These are phyloP conservation scores for Chlorodrepanis virens DNA, from an alignment of 2,113 vertebrate genomes.

Conservation along the genomic window DNA sequence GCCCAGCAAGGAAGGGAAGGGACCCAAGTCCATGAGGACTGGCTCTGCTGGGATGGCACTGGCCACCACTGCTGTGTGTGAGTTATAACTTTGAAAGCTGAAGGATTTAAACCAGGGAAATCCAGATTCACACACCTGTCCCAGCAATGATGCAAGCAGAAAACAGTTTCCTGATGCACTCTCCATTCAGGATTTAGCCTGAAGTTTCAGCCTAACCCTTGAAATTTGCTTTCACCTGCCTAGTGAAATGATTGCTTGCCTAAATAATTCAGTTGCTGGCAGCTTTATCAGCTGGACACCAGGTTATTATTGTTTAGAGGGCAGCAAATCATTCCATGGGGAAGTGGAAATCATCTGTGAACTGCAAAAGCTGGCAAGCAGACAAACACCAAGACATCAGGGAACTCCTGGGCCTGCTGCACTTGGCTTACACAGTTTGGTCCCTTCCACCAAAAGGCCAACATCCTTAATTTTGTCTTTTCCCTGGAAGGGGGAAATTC, in stretches of 20 bases:
- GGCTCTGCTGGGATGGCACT: background rate
- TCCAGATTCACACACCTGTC: background rate
- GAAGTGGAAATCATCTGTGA: background rate
- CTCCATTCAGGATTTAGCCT: background rate
- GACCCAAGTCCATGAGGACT: accelerated
- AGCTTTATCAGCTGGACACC: constrained; percentile 21
- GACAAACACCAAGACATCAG: background rate
- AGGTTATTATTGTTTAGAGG: background rate
- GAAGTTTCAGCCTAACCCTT: background rate
- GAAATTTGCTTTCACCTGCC: background rate
- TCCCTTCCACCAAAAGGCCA: background rate
- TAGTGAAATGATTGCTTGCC: constrained; percentile 1
- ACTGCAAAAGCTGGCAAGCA: background rate
- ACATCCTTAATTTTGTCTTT: background rate
- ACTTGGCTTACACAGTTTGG: background rate
- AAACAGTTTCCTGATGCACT: background rate
- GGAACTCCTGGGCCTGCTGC: background rate
- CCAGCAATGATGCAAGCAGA: accelerated
- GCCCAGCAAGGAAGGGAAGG: background rate
- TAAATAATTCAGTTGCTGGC: constrained; percentile 17
- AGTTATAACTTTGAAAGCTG: background rate
- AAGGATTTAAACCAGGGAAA: background rate
- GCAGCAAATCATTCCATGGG: background rate
- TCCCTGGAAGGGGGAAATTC: constrained; percentile 45
- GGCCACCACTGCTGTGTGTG: background rate